phyloP scores from a whole-genome alignment of 1,140 invertebrate species.

The Latrodectus geometricus region DNA sequence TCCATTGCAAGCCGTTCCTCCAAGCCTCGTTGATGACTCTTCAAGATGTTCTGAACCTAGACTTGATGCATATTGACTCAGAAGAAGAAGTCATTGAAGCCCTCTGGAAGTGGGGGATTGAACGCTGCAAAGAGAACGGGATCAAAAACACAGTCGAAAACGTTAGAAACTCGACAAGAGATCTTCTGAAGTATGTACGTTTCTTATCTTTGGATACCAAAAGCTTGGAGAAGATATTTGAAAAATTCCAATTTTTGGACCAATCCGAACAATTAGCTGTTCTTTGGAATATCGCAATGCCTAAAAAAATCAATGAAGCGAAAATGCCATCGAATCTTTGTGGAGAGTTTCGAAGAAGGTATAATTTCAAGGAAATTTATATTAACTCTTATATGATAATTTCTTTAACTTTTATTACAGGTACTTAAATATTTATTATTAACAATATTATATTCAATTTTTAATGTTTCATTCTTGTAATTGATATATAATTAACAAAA shows the following conservation, averaged over 20 bases:
- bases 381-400: no score
- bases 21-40: neutral
- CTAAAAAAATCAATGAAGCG: neutral
- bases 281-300: constrained; percentile 23
- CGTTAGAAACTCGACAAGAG: neutral
- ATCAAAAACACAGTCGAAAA: neutral
- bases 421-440: no score
- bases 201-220: constrained; percentile 13
- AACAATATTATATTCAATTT: no score
- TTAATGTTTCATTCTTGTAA: no score
- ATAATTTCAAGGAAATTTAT: neutral
- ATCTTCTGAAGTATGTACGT: constrained; percentile 26
- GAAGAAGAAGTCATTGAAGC: constrained; percentile 29
- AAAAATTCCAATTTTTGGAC: constrained; percentile 27
- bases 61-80: constrained; percentile 39
- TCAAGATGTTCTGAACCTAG: constrained; percentile 11
- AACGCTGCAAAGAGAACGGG: constrained; percentile 14
- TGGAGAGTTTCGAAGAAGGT: constrained; percentile 18
- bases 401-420: no score
- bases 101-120: constrained; percentile 25
- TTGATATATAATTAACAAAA: no score
- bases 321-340: constrained; percentile 15
- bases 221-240: constrained; percentile 2
- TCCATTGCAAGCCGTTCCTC: neutral
- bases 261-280: neutral